Conservation (phyloP, 2,888 invertebrate species). For the Gibbula magus region DNA sequence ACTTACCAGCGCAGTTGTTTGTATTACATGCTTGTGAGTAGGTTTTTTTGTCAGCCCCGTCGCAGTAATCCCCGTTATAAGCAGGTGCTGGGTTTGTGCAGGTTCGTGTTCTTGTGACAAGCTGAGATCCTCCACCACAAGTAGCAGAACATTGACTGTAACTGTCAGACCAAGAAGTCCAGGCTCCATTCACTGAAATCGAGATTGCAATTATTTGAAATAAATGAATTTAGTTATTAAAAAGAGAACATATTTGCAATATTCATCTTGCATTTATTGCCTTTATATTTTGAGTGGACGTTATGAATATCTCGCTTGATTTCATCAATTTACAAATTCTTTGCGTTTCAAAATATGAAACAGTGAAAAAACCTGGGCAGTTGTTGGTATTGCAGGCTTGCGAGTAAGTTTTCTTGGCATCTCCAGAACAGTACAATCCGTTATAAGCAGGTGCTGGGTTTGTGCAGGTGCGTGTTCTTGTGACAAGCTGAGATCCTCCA, state of each 20-base stretch:
- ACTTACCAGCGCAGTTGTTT: background rate
- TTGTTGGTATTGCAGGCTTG: background rate
- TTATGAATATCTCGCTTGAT: too few relatives aligned
- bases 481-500: conserved; percentile 2
- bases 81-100: conserved; percentile 14
- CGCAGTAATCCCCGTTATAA: background rate
- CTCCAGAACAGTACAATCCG: background rate
- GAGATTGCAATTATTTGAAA: too few relatives aligned
- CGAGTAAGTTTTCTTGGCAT: background rate
- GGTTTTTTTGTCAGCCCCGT: background rate
- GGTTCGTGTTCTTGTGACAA: conserved; percentile 12
- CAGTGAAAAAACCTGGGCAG: background rate
- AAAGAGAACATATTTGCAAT: too few relatives aligned
- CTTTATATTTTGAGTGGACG: too few relatives aligned
- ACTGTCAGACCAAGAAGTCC: background rate
- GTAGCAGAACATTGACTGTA: background rate
- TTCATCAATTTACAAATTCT: too few relatives aligned
- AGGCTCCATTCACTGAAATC: conserved; percentile 1
- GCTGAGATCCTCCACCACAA: conserved; percentile 11
- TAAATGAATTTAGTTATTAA: too few relatives aligned
- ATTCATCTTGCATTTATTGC: too few relatives aligned
- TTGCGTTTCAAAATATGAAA: too few relatives aligned
- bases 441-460: conserved; percentile 2
- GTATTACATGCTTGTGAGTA: background rate
- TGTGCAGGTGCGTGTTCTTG: conserved; percentile 2